Evolutionary conservation across 2,113 vertebrate species (phyloP).

Genomic region (Pachycephala philippinensis): DNA sequence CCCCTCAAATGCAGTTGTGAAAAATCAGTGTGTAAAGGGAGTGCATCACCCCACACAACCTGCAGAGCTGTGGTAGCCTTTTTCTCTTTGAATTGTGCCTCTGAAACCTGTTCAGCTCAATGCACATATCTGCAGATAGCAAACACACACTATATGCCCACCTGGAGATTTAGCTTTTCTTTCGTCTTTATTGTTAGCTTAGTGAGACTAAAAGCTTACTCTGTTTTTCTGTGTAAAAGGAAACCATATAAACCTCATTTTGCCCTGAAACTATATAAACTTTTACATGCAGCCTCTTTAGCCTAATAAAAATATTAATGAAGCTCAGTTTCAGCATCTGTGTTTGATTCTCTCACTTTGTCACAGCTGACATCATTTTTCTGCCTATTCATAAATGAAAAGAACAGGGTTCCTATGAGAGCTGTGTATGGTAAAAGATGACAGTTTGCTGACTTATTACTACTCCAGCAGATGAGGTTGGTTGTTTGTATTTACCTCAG

Average conservation of each 20-base stretch:
- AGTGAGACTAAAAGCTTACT: not conserved
- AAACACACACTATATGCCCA: not conserved
- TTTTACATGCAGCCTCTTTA: not conserved
- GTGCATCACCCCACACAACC: not conserved
- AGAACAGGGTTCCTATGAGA: not conserved
- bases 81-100: not conserved
- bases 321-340: not conserved
- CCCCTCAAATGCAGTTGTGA: fast-evolving
- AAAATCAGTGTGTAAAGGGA: not conserved
- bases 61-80: not conserved
- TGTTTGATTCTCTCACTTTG: not conserved
- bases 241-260: not conserved
- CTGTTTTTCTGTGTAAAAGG: not conserved
- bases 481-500: not conserved
- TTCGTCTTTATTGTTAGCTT: not conserved
- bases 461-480: not conserved
- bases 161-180: not conserved
- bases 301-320: not conserved
- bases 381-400: not conserved
- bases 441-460: not conserved
- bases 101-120: not conserved
- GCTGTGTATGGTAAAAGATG: not conserved
- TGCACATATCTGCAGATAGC: not conserved
- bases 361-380: not conserved
- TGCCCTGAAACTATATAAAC: not conserved